Percentiles rank a stretch among this genome's conserved stretches.
Conservation (phyloP, 2,797 vertebrate genomes). For the Acanthurus leucopareius region DNA sequence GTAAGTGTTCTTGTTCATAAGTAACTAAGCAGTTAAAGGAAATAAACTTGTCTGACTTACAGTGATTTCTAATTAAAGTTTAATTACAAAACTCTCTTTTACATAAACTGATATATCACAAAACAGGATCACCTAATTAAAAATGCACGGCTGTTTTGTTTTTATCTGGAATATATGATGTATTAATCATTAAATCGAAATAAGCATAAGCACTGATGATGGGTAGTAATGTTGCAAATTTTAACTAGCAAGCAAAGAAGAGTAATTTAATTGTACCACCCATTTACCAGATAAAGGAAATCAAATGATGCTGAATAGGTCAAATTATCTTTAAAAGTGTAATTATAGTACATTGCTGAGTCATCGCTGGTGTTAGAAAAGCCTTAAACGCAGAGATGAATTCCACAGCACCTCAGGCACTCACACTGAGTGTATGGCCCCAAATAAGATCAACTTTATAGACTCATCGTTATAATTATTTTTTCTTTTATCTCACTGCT, state of each 20-base stretch:
- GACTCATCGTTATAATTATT: slow-evolving; percentile 6
- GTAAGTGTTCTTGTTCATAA: too few species aligned
- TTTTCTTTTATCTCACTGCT: slow-evolving; percentile 3
- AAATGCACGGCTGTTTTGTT: background rate
- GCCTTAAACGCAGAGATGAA: background rate
- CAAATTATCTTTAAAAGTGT: background rate
- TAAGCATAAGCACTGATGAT: background rate
- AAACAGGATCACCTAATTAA: background rate
- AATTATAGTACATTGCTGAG: background rate
- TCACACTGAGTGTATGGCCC: background rate
- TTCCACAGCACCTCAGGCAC: background rate
- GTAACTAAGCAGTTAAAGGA: too few species aligned
- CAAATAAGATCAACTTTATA: background rate
- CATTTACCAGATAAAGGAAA: background rate
- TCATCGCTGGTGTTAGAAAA: background rate
- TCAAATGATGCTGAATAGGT: background rate
- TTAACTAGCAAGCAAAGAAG: background rate
- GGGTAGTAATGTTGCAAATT: background rate
- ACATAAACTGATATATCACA: too few species aligned
- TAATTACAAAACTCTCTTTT: too few species aligned
- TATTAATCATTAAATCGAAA: background rate
- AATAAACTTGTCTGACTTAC: too few species aligned
- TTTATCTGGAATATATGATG: background rate
- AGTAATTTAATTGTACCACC: background rate
- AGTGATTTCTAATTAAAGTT: too few species aligned